Evolutionary conservation across 2,888 invertebrate genomes (phyloP).

Genomic region (Tipula lateralis): DNA sequence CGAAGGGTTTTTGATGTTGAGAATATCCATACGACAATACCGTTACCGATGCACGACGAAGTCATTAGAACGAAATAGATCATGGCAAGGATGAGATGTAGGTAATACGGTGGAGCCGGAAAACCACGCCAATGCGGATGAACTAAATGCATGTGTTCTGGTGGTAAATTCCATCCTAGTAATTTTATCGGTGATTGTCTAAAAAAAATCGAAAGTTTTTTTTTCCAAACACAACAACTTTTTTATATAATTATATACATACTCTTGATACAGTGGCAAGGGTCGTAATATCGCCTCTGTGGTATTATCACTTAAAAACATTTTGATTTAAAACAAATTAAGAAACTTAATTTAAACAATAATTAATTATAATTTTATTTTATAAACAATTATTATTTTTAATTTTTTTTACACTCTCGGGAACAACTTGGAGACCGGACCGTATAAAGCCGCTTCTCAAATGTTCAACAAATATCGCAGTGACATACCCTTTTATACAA

Average conservation of each 20-base stretch:
- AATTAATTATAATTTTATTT: background rate
- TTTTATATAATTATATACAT: background rate
- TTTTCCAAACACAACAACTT: background rate
- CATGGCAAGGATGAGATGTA: conserved; percentile 61
- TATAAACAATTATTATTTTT: background rate
- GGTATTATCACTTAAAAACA: conserved; percentile 19
- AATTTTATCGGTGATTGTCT: conserved; percentile 38
- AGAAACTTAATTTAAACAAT: background rate
- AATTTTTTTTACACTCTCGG: background rate
- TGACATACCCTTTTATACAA: conserved; percentile 20
- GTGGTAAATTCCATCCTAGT: conserved; percentile 66
- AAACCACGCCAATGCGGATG: conserved; percentile 67
- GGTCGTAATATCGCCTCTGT: background rate
- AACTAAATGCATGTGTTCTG: conserved; percentile 59
- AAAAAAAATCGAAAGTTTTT: background rate
- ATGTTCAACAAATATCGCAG: background rate
- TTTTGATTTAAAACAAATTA: background rate
- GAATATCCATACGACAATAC: conserved; percentile 68
- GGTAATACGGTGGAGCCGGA: conserved; percentile 60
- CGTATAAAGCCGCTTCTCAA: background rate
- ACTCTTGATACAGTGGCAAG: background rate
- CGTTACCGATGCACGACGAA: conserved; percentile 62
- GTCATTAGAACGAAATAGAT: conserved; percentile 60
- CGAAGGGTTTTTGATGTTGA: conserved; percentile 66
- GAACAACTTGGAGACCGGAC: conserved; percentile 21